These are phyloP conservation scores for Zaprionus africanus DNA, from an alignment of 1,140 invertebrate genomes.

Conservation along the genomic window DNA sequence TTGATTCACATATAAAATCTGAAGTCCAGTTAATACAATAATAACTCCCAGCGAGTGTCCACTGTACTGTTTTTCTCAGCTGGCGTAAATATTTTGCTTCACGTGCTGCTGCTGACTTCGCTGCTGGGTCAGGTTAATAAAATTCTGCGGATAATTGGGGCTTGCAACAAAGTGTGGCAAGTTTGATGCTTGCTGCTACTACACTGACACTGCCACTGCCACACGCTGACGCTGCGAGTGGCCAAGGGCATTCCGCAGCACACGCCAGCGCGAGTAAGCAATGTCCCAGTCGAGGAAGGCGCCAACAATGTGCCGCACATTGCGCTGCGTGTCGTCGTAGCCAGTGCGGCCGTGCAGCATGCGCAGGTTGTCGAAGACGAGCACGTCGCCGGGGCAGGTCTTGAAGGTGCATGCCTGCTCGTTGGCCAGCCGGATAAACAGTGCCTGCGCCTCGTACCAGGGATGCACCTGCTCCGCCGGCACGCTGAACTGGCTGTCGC, in stretches of 20 bases:
- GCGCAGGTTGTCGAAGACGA: slow-evolving; percentile 89
- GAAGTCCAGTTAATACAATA: background rate
- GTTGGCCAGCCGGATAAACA: slow-evolving; percentile 85
- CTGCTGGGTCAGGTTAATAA: slow-evolving; percentile 3
- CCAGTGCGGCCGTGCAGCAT: slow-evolving; percentile 88
- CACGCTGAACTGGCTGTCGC: slow-evolving; percentile 87
- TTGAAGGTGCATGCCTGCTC: slow-evolving; percentile 87
- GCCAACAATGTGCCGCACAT: slow-evolving; percentile 88
- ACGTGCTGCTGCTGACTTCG: slow-evolving; percentile 9
- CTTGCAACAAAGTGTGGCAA: slow-evolving; percentile 10
- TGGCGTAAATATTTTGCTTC: background rate
- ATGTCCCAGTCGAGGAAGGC: slow-evolving; percentile 91
- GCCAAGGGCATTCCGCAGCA: slow-evolving; percentile 45
- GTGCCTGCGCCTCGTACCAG: slow-evolving; percentile 87
- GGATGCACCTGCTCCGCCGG: slow-evolving; percentile 86
- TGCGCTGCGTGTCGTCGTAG: slow-evolving; percentile 86
- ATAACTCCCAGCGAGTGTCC: background rate
- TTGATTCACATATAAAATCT: background rate
- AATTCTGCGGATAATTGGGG: slow-evolving; percentile 5
- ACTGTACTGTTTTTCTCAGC: background rate
- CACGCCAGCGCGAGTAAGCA: slow-evolving; percentile 87
- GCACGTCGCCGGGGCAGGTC: slow-evolving; percentile 87
- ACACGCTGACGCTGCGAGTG: slow-evolving; percentile 19
- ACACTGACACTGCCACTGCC: background rate
- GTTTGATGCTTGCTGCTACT: background rate